Base-by-base conservation (phyloP, 2,113 vertebrate genomes). In the Sorex fumeus region DNA sequence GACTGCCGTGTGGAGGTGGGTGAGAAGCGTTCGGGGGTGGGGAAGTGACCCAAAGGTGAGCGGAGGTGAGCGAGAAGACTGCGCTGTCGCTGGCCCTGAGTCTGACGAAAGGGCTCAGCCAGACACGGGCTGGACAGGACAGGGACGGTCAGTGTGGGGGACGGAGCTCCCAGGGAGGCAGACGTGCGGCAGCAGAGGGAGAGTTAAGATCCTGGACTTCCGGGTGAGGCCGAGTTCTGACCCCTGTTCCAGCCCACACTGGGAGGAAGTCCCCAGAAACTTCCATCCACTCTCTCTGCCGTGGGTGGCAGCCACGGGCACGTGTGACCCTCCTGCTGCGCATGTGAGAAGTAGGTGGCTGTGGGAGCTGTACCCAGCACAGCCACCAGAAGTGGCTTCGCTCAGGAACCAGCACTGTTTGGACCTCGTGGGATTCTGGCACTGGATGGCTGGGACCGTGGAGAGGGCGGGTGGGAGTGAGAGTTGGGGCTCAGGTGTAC, bases 261-360 rank as follows among this genome's bases (percentile, higher is more conserved):
- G 21, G 60, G 25, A 5, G 1, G 2, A 9, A 90, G 66, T 50
- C 4, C 43, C 0, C 16, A 53, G 10, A n/a, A 76, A 45, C 30
- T 27, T 34, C 13, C 12, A 0, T 57, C 70, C 47, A 40, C 13
- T 43, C 21, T 36, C 45, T 6, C 19, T 43, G 36, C 53, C 0
- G 1, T 15, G 69, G 82, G 9, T 47, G 6, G 47, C 47, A 50
- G 47, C 21, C 43, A 36, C 34, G 16, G 2, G 7, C 25, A 11
- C 0, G 13, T 6, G 3, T 40, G 47, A 50, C 47, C 47, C 47
- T 12, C 28, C 72, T 25, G 4, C 53, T 0, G 0, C 0, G 0
- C 50, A 47, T 45, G 70, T 40, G 74, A 43, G 23, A 36, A 90
- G 23, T 32, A 2, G 19, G 7, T 36, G 8, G 60, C 5, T 9